Conservation (phyloP, 1,140 invertebrate species). For the Drosophila bifasciata region DNA sequence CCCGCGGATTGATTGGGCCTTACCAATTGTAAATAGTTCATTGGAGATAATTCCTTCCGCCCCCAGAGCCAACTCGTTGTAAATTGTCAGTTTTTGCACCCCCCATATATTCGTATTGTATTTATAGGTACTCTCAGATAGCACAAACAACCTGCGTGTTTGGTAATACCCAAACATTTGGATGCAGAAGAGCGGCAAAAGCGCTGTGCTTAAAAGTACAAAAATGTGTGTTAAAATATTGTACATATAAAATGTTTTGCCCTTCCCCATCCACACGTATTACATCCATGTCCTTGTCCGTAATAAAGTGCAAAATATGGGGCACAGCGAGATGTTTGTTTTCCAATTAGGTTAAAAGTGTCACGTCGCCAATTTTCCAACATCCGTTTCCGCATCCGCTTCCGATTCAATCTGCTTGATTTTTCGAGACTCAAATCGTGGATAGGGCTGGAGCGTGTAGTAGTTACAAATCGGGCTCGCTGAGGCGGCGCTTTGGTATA, state of each 20-base stretch:
- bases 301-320: not conserved
- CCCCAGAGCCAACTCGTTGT: conserved; percentile 7
- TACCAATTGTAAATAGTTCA: conserved; percentile 54
- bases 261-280: too few species aligned
- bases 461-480: too few species aligned
- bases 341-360: conserved; percentile 49
- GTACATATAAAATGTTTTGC: too few species aligned
- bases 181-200: too few species aligned
- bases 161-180: too few species aligned
- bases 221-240: too few species aligned
- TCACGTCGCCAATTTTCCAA: conserved; percentile 41
- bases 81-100: conserved; percentile 6
- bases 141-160: too few species aligned
- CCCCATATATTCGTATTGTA: not conserved
- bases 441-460: too few species aligned
- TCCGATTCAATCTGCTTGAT: not conserved
- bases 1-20: conserved; percentile 15
- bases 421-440: not conserved
- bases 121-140: not conserved
- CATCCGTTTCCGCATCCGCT: conserved; percentile 15
- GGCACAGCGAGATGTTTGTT: conserved; percentile 5
- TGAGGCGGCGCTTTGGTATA: not conserved
- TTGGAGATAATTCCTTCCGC: conserved; percentile 34
- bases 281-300: too few species aligned
- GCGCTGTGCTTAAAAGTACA: too few species aligned